These are phyloP conservation scores for Cerastis rubricosa DNA, from an alignment of 2,888 invertebrate species.

Conservation along the genomic window DNA sequence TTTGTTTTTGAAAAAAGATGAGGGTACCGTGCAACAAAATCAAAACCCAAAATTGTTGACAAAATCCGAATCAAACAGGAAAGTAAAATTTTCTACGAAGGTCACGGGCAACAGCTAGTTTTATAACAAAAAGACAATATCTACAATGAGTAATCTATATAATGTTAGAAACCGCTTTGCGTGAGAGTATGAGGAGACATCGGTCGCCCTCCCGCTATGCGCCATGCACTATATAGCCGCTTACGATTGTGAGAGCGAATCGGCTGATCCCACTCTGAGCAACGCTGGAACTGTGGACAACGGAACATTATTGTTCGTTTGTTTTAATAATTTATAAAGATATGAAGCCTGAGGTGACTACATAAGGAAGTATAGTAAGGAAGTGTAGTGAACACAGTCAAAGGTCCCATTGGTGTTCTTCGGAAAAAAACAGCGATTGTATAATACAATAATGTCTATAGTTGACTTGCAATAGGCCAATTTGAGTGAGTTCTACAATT, in stretches of 20 bases:
- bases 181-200: slow-evolving; percentile 71
- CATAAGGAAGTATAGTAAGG: not conserved
- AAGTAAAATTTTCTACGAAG: not conserved
- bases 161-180: slow-evolving; percentile 59
- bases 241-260: slow-evolving; percentile 72
- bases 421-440: not conserved
- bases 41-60: not conserved
- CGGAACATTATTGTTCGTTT: slow-evolving; percentile 18
- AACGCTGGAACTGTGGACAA: slow-evolving; percentile 56
- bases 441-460: not conserved
- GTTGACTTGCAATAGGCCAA: not conserved
- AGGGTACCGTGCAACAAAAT: not conserved
- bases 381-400: not conserved
- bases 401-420: not conserved
- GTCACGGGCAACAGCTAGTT: not conserved
- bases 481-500: not conserved
- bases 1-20: too few relatives aligned
- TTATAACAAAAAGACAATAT: slow-evolving; percentile 35
- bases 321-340: slow-evolving; percentile 2
- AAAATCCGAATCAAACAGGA: not conserved
- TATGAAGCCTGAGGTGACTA: not conserved
- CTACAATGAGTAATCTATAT: slow-evolving; percentile 54
- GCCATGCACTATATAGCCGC: slow-evolving; percentile 70
- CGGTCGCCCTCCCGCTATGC: slow-evolving; percentile 66
- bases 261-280: slow-evolving; percentile 59